Evolutionary conservation across 2,797 vertebrate species (phyloP).

Genomic region (Notoglanidium macrostoma): DNA sequence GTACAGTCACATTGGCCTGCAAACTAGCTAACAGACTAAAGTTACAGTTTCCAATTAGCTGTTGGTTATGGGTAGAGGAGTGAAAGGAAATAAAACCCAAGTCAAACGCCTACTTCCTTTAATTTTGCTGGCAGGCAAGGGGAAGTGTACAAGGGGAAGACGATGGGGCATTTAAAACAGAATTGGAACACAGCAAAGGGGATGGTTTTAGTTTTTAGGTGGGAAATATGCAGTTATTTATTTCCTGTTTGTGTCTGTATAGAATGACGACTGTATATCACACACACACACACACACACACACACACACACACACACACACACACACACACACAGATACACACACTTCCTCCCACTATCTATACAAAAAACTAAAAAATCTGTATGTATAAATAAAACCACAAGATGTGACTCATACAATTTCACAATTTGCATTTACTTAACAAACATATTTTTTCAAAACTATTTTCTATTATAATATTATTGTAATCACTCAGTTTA

Average conservation of each 20-base stretch:
- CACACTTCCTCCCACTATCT: not conserved
- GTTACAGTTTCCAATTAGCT: not conserved
- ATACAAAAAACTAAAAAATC: slow-evolving; percentile 56
- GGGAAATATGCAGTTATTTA: slow-evolving; percentile 56
- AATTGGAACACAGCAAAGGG: slow-evolving; percentile 16
- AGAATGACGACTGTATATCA: slow-evolving; percentile 67
- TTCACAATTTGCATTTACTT: slow-evolving; percentile 64
- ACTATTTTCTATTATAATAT: slow-evolving; percentile 79
- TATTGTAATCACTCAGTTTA: slow-evolving; percentile 77
- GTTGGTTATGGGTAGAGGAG: not conserved
- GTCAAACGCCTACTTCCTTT: not conserved
- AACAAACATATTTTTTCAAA: slow-evolving; percentile 67
- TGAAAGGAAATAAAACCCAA: not conserved
- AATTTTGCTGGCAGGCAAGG: not conserved
- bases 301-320: slow-evolving; percentile 10
- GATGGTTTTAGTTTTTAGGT: slow-evolving; percentile 5
- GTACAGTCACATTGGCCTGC: not conserved
- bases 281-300: not conserved
- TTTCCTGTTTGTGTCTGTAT: slow-evolving; percentile 76
- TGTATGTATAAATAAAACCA: slow-evolving; percentile 41
- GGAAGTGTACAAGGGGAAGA: slow-evolving; percentile 1
- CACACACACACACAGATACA: not conserved
- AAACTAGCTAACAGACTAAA: not conserved
- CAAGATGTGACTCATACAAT: slow-evolving; percentile 59
- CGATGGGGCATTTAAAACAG: slow-evolving; percentile 3